A percentile compares a stretch with the other conserved stretches of the same genome.
phyloP scores from a whole-genome alignment of 2,888 invertebrate species.

The Amphipoea lucens region DNA sequence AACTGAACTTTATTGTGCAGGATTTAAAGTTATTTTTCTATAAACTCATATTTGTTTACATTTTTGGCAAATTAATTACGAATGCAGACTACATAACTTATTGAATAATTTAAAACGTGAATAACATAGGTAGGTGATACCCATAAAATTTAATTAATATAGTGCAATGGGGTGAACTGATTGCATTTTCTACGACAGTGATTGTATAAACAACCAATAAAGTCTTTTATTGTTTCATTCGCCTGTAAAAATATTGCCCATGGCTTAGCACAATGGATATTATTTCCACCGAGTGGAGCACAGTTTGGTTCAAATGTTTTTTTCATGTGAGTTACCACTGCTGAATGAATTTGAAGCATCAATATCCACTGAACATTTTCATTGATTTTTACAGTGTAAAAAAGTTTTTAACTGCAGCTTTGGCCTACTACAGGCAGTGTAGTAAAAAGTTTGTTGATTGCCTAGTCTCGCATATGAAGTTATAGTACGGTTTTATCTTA shows the following conservation, averaged over 20 bases:
- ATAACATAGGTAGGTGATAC: slow-evolving; percentile 9
- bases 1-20: too few species aligned
- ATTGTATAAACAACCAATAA: slow-evolving; percentile 71
- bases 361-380: slow-evolving; percentile 64
- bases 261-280: slow-evolving; percentile 75
- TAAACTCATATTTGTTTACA: too few species aligned
- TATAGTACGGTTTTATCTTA: slow-evolving; percentile 36
- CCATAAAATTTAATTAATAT: slow-evolving; percentile 59
- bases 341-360: slow-evolving; percentile 72
- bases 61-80: too few species aligned
- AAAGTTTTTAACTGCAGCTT: slow-evolving; percentile 32
- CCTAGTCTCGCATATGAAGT: slow-evolving; percentile 21
- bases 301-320: slow-evolving; percentile 64
- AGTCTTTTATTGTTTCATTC: slow-evolving; percentile 72
- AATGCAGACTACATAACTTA: too few species aligned
- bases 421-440: slow-evolving; percentile 8
- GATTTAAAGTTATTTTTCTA: too few species aligned
- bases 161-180: slow-evolving; percentile 64
- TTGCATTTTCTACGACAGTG: slow-evolving; percentile 69
- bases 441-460: slow-evolving; percentile 52
- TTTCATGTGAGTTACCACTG: slow-evolving; percentile 67
- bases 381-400: slow-evolving; percentile 68
- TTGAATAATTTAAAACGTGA: slow-evolving; percentile 26
- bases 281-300: slow-evolving; percentile 67
- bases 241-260: slow-evolving; percentile 75